A percentile compares a stretch with the other conserved stretches of the same genome.
phyloP scores from a whole-genome alignment of 2,797 vertebrate species.

The Amblyraja radiata region DNA sequence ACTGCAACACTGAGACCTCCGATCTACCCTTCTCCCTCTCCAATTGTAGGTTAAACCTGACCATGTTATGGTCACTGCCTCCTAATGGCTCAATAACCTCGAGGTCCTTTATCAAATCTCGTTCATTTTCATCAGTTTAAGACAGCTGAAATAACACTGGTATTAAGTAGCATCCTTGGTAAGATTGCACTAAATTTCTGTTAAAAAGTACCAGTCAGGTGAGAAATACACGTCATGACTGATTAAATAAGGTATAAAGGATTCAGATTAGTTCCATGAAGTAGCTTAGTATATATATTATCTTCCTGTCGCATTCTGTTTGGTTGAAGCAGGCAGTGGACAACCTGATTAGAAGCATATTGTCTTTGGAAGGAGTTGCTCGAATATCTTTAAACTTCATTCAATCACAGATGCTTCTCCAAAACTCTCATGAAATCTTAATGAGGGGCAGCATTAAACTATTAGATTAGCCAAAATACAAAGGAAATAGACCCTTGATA shows the following conservation, averaged over 20 bases:
- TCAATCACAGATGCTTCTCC: neutral
- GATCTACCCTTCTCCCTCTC: no score
- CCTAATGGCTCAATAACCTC: no score
- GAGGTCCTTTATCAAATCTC: no score
- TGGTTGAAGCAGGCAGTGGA: neutral
- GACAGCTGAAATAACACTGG: neutral
- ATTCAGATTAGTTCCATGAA: neutral
- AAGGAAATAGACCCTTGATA: neutral
- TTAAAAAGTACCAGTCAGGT: neutral
- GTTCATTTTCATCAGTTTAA: neutral
- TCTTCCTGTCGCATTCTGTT: neutral
- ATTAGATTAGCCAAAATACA: neutral
- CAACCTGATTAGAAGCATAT: neutral
- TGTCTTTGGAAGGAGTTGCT: neutral
- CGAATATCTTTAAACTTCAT: neutral
- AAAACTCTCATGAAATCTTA: slow-evolving; percentile 8
- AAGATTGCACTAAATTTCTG: neutral
- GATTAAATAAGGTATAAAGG: neutral
- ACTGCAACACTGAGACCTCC: no score
- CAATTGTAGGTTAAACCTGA: no score
- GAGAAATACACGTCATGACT: neutral
- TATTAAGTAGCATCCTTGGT: neutral
- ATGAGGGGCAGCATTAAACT: neutral
- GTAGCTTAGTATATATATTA: neutral
- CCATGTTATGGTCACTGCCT: no score